Percentiles rank a stretch among this genome's conserved stretches.
phyloP scores from a whole-genome alignment of 2,888 invertebrate species.

The Trissolcus japonicus region DNA sequence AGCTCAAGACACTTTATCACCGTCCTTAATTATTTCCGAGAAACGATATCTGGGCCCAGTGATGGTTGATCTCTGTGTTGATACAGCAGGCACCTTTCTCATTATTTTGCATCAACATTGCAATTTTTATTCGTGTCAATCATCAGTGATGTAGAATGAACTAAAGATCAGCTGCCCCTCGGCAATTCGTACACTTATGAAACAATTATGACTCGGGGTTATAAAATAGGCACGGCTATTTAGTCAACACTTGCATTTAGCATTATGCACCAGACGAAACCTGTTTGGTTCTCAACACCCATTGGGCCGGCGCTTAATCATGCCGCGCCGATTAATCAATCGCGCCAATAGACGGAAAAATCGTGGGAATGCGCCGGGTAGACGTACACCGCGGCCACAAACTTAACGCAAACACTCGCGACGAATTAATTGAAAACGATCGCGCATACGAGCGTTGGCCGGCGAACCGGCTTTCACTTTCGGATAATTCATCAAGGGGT shows the following conservation, averaged over 20 bases:
- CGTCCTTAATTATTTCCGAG: conserved; percentile 63
- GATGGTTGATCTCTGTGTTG: conserved; percentile 4
- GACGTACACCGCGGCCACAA: conserved; percentile 10
- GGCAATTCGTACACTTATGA: conserved; percentile 6
- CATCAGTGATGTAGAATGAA: conserved; percentile 8
- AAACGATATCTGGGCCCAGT: conserved; percentile 52
- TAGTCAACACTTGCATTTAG: conserved; percentile 32
- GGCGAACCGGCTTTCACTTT: conserved; percentile 1
- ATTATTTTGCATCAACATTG: not conserved
- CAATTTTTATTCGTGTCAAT: conserved; percentile 25
- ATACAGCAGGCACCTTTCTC: conserved; percentile 5
- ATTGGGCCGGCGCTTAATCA: conserved; percentile 59
- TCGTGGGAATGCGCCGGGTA: conserved; percentile 62
- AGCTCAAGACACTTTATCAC: conserved; percentile 66
- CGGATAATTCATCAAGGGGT: conserved; percentile 14
- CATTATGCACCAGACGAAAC: conserved; percentile 33
- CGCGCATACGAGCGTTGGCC: conserved; percentile 18
- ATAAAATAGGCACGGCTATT: conserved; percentile 39
- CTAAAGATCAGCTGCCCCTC: not conserved
- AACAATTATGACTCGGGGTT: conserved; percentile 40
- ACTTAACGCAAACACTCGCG: conserved; percentile 26
- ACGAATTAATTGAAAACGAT: conserved; percentile 44
- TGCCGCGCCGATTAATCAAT: conserved; percentile 62
- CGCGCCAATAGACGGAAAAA: conserved; percentile 63
- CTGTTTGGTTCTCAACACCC: conserved; percentile 49